Conservation (phyloP, 2,888 invertebrate genomes). For the Gymnoscelis rufifasciata region DNA sequence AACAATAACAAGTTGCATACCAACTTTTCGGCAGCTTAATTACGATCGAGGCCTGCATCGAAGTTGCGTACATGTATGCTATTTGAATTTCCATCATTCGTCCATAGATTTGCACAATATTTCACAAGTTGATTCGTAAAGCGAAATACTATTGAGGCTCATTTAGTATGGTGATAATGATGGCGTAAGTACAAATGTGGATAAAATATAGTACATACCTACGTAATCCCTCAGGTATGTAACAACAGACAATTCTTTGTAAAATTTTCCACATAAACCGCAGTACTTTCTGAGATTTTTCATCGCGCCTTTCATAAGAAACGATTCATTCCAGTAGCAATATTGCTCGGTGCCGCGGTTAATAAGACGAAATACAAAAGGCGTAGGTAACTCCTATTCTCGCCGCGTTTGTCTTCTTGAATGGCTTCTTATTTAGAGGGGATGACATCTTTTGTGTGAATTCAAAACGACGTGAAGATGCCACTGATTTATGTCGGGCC, state of each 20-base stretch:
- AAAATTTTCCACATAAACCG: no score
- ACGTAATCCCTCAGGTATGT: no score
- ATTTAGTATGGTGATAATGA: no score
- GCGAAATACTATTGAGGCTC: no score
- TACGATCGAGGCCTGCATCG: slow-evolving; percentile 18
- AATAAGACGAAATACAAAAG: slow-evolving; percentile 37
- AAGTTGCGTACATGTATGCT: not conserved
- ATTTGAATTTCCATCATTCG: no score
- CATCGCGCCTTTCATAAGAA: not conserved
- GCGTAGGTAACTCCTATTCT: slow-evolving; percentile 28
- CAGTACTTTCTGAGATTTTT: not conserved
- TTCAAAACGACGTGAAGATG: slow-evolving; percentile 66
- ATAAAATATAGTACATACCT: no score
- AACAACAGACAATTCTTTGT: no score
- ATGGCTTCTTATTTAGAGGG: slow-evolving; percentile 45
- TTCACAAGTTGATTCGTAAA: no score
- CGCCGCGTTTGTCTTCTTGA: slow-evolving; percentile 39
- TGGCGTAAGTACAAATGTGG: no score
- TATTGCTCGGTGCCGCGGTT: slow-evolving; percentile 14
- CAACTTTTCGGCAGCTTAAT: slow-evolving; percentile 47
- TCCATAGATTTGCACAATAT: no score
- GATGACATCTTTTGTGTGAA: slow-evolving; percentile 57
- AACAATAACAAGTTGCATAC: slow-evolving; percentile 45
- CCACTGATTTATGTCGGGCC: slow-evolving; percentile 62
- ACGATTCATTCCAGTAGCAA: slow-evolving; percentile 1